These are phyloP conservation scores for Clavelina lepadiformis DNA, from an alignment of 23 tunicate genomes.

Conservation along the genomic window DNA sequence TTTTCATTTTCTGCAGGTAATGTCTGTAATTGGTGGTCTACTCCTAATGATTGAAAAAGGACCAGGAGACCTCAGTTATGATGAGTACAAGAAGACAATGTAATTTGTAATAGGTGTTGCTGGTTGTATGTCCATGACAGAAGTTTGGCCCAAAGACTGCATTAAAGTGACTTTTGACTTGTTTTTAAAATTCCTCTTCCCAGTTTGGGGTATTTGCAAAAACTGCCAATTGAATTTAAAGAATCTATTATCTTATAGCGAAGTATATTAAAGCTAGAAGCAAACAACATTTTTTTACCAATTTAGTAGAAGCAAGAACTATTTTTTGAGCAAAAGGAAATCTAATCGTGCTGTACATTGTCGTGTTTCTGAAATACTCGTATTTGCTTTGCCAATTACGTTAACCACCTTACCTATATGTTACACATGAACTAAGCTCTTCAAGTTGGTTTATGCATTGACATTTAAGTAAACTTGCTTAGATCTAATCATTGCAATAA, in stretches of 20 bases:
- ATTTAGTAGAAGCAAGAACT: neutral
- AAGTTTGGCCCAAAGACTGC: too few relatives aligned
- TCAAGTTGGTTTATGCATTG: too few relatives aligned
- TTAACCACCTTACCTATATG: too few relatives aligned
- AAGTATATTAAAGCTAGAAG: neutral
- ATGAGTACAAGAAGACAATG: constrained; percentile 69
- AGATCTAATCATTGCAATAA: too few relatives aligned
- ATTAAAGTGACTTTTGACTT: too few relatives aligned
- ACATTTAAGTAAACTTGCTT: too few relatives aligned
- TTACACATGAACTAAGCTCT: too few relatives aligned
- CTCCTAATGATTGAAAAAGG: constrained; percentile 74
- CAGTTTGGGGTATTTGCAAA: neutral
- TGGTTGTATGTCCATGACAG: too few relatives aligned
- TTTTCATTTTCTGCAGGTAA: constrained; percentile 44
- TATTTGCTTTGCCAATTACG: too few relatives aligned
- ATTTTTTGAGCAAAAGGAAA: neutral
- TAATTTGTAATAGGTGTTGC: constrained; percentile 11
- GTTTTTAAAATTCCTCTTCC: too few relatives aligned
- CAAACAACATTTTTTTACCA: neutral
- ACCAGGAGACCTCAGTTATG: constrained; percentile 84
- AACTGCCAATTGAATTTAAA: neutral
- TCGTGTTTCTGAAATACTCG: too few relatives aligned
- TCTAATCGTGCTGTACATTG: too few relatives aligned
- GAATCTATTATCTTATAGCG: neutral
- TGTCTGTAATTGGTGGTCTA: constrained; percentile 86